phyloP scores from a whole-genome alignment of 2,113 vertebrate genomes.

The Cynoglossus semilaevis region DNA sequence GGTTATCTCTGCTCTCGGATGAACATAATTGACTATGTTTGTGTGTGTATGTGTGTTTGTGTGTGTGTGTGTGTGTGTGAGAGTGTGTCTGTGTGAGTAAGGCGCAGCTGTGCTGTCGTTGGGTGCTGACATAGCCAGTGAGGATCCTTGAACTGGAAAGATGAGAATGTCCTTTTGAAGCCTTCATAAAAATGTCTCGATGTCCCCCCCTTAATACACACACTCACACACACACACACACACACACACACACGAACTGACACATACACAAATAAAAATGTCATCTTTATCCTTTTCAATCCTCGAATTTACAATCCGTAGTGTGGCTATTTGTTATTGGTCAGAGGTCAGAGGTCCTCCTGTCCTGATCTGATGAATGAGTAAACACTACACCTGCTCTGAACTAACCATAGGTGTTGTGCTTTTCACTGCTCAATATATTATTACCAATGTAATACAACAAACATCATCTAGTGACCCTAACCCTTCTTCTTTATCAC shows the following conservation, averaged over 20 bases:
- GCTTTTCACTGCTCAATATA: no score
- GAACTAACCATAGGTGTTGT: no score
- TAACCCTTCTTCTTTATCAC: no score
- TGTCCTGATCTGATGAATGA: no score
- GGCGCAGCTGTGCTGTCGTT: slow-evolving; percentile 51
- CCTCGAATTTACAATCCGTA: neutral
- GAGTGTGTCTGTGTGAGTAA: slow-evolving; percentile 20
- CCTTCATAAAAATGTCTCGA: slow-evolving; percentile 58
- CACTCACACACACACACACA: slow-evolving; percentile 25
- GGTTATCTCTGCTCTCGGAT: slow-evolving; percentile 42
- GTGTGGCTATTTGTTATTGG: no score
- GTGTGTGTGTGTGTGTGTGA: slow-evolving; percentile 25
- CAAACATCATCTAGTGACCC: no score
- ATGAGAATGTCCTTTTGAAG: slow-evolving; percentile 65
- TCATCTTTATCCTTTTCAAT: slow-evolving; percentile 14
- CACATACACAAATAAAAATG: slow-evolving; percentile 1
- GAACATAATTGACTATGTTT: slow-evolving; percentile 50
- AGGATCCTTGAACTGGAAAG: slow-evolving; percentile 71
- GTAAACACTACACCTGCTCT: no score
- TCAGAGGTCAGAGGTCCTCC: no score
- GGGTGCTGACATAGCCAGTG: slow-evolving; percentile 58
- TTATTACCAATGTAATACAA: no score
- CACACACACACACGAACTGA: neutral
- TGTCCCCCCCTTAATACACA: slow-evolving; percentile 37
- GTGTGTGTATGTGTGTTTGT: slow-evolving; percentile 9